Percentiles rank a stretch among this genome's conserved stretches.
Conservation (phyloP, 2,888 invertebrate species). For the Nomada ferruginata region DNA sequence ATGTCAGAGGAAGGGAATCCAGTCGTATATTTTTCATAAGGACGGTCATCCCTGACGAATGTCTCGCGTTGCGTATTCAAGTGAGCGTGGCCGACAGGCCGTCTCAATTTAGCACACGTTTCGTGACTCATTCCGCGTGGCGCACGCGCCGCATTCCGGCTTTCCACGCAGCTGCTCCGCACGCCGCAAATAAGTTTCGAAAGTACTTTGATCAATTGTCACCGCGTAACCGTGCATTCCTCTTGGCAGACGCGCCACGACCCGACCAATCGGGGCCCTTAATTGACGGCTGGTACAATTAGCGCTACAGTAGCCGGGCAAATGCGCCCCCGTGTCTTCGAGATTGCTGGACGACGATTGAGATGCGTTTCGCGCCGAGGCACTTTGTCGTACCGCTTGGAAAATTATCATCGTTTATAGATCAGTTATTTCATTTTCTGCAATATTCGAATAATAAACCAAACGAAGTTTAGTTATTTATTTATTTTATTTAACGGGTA, state of each 20-base stretch:
- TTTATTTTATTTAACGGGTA: too few species aligned
- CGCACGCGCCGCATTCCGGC: constrained; percentile 73
- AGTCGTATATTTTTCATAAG: constrained; percentile 37
- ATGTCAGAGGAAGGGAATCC: background rate
- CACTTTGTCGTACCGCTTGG: too few species aligned
- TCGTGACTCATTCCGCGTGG: constrained; percentile 74
- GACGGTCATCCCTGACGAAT: constrained; percentile 69
- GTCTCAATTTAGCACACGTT: constrained; percentile 74
- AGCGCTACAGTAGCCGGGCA: background rate
- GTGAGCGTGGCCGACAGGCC: constrained; percentile 52
- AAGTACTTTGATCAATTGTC: constrained; percentile 77
- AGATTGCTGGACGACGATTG: too few species aligned
- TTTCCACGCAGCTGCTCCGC: constrained; percentile 67
- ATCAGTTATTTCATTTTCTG: too few species aligned
- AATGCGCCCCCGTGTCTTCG: background rate
- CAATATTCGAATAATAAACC: too few species aligned
- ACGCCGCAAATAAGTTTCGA: constrained; percentile 74
- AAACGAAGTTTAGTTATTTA: too few species aligned
- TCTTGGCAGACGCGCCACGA: constrained; percentile 49
- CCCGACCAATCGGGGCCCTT: constrained; percentile 18
- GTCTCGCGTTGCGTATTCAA: constrained; percentile 69
- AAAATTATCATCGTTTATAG: too few species aligned
- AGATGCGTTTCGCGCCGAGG: too few species aligned
- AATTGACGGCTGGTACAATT: constrained; percentile 8
- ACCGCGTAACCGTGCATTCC: constrained; percentile 68